Percentiles rank a stretch among this genome's conserved stretches.
Evolutionary conservation across 2,797 vertebrate species (phyloP).

Genomic region (Cossypha polioptera): DNA sequence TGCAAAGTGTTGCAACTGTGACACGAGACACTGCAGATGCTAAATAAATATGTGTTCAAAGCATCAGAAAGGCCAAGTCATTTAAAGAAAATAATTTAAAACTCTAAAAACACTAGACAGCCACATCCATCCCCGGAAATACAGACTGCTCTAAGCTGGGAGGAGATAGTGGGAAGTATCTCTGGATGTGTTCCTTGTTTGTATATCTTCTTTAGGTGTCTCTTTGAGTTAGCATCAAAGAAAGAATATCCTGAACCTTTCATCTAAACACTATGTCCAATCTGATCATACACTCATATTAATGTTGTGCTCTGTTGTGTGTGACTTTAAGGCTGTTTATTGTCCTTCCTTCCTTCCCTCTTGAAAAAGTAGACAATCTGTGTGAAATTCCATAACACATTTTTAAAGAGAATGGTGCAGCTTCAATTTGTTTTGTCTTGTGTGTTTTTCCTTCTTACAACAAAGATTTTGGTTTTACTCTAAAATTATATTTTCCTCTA

Average conservation of each 20-base stretch:
- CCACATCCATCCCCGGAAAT: background rate
- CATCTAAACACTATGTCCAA: background rate
- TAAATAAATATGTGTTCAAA: background rate
- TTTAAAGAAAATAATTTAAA: background rate
- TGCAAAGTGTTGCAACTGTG: background rate
- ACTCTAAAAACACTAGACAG: background rate
- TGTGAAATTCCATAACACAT: background rate
- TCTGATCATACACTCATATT: background rate
- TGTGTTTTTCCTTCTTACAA: background rate
- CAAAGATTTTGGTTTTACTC: background rate
- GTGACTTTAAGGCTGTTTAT: background rate
- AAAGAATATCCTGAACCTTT: background rate
- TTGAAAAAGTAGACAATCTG: background rate
- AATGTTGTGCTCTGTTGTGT: background rate
- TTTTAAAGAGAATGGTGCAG: background rate
- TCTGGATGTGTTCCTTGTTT: background rate
- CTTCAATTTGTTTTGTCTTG: background rate
- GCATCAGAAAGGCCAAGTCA: rapidly evolving
- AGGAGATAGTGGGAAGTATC: background rate
- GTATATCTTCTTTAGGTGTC: background rate
- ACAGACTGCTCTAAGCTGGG: background rate
- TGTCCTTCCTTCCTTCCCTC: background rate
- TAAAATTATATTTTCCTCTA: slow-evolving; percentile 9
- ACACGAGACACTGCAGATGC: background rate
- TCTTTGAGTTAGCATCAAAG: background rate